Evolutionary conservation across 2,888 invertebrate genomes (phyloP).

Genomic region (Diloba caeruleocephala): DNA sequence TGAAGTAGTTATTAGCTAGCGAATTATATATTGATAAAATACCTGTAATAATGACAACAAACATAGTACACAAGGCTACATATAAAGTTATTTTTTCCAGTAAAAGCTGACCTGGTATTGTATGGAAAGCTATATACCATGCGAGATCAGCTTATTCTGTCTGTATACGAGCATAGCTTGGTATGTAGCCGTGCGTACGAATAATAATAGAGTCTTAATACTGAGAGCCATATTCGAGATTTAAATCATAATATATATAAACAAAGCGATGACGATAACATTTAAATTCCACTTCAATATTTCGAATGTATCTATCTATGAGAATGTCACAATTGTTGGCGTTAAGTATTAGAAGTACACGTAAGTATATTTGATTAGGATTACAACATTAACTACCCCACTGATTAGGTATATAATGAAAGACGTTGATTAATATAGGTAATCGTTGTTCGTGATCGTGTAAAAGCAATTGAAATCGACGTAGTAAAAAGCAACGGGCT

Average conservation of each 20-base stretch:
- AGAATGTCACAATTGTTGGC: neutral
- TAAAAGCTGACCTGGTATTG: too few relatives aligned
- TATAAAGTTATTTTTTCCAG: too few relatives aligned
- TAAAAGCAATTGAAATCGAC: too few relatives aligned
- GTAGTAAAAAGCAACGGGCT: too few relatives aligned
- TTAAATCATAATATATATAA: neutral
- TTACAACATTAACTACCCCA: neutral
- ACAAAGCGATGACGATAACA: neutral
- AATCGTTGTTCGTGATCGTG: too few relatives aligned
- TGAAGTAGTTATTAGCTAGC: neutral
- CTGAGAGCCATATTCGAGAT: conserved; percentile 11
- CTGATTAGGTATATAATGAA: conserved; percentile 7
- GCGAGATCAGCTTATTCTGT: too few relatives aligned
- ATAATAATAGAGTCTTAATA: conserved; percentile 7
- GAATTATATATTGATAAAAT: conserved; percentile 3
- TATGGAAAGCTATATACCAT: too few relatives aligned
- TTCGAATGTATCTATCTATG: neutral
- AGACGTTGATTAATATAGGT: too few relatives aligned
- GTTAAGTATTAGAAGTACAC: neutral
- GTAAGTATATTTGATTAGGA: neutral
- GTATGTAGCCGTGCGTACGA: too few relatives aligned
- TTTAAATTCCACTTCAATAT: neutral
- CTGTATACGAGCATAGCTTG: too few relatives aligned
- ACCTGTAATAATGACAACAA: neutral
- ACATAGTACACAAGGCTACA: neutral